Evolutionary conservation across 2,113 vertebrate species (phyloP).

Genomic region (Rhinolophus ferrumequinum): DNA sequence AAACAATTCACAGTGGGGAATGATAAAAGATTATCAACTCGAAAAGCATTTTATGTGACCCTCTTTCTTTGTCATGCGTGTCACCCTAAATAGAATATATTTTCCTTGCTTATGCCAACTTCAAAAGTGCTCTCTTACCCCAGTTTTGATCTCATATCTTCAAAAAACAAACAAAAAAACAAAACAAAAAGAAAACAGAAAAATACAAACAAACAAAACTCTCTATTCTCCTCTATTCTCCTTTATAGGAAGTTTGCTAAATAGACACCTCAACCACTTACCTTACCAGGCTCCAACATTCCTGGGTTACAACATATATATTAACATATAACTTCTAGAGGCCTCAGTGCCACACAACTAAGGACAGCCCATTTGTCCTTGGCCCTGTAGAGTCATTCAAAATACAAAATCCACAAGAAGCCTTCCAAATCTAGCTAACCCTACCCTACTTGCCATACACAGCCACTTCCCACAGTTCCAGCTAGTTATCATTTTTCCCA

Average conservation of each 20-base stretch:
- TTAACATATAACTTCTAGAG: background rate
- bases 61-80: background rate
- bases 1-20: background rate
- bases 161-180: background rate
- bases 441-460: background rate
- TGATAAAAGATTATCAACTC: background rate
- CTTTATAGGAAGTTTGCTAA: background rate
- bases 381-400: background rate
- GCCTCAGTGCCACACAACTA: background rate
- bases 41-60: background rate
- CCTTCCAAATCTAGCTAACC: background rate
- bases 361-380: background rate
- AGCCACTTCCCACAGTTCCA: accelerated
- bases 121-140: background rate
- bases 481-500: background rate
- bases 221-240: background rate
- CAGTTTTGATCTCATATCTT: background rate
- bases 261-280: background rate
- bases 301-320: background rate
- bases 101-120: background rate
- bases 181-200: background rate
- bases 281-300: background rate
- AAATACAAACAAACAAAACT: background rate
- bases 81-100: background rate
- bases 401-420: background rate